A percentile compares a stretch with the other conserved stretches of the same genome.
Evolutionary conservation across 1,140 invertebrate species (phyloP).

Genomic region (Euglossa dilemma): DNA sequence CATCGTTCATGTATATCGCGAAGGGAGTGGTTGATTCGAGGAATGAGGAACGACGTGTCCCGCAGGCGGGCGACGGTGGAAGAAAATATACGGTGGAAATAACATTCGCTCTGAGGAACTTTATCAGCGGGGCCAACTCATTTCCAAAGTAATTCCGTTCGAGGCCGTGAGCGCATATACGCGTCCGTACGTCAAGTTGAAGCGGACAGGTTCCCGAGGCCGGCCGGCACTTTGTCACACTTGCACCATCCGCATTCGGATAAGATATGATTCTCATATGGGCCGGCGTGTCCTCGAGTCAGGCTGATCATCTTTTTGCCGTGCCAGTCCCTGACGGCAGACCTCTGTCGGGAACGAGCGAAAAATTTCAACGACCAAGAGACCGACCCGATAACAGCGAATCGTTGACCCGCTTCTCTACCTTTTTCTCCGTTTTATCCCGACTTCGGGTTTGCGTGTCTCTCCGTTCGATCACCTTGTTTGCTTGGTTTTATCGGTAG

Average conservation of each 20-base stretch:
- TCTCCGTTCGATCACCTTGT: too few species aligned
- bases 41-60: not conserved
- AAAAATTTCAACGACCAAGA: constrained; percentile 13
- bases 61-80: not conserved
- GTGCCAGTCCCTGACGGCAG: not conserved
- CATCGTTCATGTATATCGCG: too few species aligned
- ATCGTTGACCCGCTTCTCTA: not conserved
- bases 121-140: constrained; percentile 44
- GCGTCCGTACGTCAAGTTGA: constrained; percentile 44
- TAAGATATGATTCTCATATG: constrained; percentile 64
- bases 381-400: not conserved
- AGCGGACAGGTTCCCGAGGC: constrained; percentile 36
- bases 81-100: not conserved
- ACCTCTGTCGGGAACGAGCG: not conserved
- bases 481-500: too few species aligned
- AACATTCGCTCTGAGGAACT: constrained; percentile 20
- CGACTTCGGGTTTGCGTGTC: too few species aligned
- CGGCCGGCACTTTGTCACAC: constrained; percentile 57
- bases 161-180: not conserved
- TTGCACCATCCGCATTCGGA: constrained; percentile 50
- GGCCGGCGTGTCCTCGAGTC: not conserved
- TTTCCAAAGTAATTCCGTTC: constrained; percentile 51
- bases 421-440: too few species aligned
- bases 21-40: too few species aligned
- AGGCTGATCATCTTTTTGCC: not conserved